phyloP scores from a whole-genome alignment of 2,888 invertebrate genomes.

The Apotomis capreana region DNA sequence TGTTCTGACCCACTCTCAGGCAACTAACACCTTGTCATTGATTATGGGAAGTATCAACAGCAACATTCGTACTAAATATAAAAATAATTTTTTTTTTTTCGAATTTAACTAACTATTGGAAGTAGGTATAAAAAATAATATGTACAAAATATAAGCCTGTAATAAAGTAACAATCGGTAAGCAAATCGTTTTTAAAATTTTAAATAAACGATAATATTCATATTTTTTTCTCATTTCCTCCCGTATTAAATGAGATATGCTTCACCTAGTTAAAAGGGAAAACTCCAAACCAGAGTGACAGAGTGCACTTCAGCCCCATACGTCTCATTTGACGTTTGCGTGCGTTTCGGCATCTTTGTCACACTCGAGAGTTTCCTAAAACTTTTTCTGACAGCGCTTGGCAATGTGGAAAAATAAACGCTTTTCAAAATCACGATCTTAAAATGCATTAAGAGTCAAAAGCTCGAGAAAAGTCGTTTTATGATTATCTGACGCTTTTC shows the following conservation, averaged over 20 bases:
- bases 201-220: neutral
- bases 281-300: constrained; percentile 35
- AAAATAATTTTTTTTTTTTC: neutral
- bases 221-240: neutral
- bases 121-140: neutral
- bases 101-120: no score
- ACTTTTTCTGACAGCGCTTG: neutral
- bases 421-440: neutral
- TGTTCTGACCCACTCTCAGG: constrained; percentile 67
- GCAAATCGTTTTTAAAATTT: no score
- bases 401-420: neutral
- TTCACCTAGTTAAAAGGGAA: constrained; percentile 36
- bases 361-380: constrained; percentile 31
- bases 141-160: no score
- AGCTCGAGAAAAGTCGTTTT: neutral
- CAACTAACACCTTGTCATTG: constrained; percentile 41
- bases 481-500: neutral
- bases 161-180: no score
- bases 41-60: constrained; percentile 14
- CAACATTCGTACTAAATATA: neutral
- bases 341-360: constrained; percentile 27
- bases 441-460: neutral
- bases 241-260: constrained; percentile 20
- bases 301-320: constrained; percentile 34
- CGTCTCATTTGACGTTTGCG: constrained; percentile 34